A percentile compares a stretch with the other conserved stretches of the same genome.
Conservation (phyloP, 2,888 invertebrate species). For the Drosophila subquinaria region DNA sequence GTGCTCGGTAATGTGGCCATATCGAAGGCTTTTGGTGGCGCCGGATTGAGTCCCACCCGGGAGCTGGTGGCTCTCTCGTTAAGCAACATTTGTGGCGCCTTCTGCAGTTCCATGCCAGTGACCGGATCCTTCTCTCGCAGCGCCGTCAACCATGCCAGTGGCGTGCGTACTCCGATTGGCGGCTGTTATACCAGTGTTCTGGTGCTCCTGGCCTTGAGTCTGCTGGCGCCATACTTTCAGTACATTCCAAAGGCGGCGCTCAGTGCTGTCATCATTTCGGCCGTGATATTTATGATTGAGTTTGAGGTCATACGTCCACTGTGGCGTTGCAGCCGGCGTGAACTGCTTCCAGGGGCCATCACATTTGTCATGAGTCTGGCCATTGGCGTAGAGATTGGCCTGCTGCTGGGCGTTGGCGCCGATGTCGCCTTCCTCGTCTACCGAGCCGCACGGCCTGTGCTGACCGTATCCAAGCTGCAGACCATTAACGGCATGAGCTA, state of each 20-base stretch:
- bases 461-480: conserved; percentile 91
- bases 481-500: conserved; percentile 90
- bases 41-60: conserved; percentile 94
- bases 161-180: conserved; percentile 95
- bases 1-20: conserved; percentile 98
- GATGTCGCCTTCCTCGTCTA: conserved; percentile 92
- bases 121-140: conserved; percentile 95
- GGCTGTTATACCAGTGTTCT: conserved; percentile 93
- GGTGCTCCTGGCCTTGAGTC: conserved; percentile 93
- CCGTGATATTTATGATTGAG: conserved; percentile 97
- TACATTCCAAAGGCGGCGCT: conserved; percentile 95
- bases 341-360: conserved; percentile 92
- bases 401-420: conserved; percentile 92
- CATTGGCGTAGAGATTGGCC: conserved; percentile 94
- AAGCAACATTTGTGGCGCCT: conserved; percentile 94
- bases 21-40: conserved; percentile 96
- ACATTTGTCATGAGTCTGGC: conserved; percentile 93
- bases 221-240: conserved; percentile 95
- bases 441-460: conserved; percentile 92
- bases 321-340: conserved; percentile 93
- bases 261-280: conserved; percentile 97
- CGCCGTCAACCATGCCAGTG: conserved; percentile 98
- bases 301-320: conserved; percentile 94
- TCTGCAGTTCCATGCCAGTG: conserved; percentile 95
- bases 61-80: conserved; percentile 94